phyloP scores from a whole-genome alignment of 2,888 invertebrate species.

The Calameuta idolon region DNA sequence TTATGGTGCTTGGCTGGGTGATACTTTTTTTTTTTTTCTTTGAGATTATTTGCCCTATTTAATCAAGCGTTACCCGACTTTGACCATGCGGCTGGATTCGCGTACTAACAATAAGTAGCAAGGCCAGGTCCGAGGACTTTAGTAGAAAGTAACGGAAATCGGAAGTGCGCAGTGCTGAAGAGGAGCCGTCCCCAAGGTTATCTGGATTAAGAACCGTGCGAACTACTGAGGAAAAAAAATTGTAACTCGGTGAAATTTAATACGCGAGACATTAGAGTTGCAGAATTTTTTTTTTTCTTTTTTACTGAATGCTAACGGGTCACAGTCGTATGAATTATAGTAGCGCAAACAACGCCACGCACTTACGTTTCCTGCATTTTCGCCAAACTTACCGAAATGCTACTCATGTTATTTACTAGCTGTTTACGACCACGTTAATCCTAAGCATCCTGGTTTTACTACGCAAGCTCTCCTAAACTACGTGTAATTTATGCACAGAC shows the following conservation, averaged over 20 bases:
- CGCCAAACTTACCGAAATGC: not conserved
- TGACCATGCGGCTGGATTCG: not conserved
- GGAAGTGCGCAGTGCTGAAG: not conserved
- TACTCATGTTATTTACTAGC: not conserved
- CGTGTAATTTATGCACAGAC: slow-evolving; percentile 30
- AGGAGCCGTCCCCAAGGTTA: not conserved
- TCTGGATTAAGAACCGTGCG: not conserved
- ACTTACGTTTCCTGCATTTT: not conserved
- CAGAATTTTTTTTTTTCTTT: not conserved
- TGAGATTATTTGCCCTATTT: not conserved
- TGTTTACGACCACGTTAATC: not conserved
- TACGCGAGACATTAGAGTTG: not conserved
- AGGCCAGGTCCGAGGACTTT: not conserved
- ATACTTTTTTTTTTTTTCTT: not conserved
- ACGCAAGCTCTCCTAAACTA: slow-evolving; percentile 4
- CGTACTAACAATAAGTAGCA: not conserved
- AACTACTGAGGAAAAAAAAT: not conserved
- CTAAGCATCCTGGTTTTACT: not conserved
- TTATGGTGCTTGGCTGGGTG: not conserved
- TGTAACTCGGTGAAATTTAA: not conserved
- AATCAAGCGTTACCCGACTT: not conserved
- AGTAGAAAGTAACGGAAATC: not conserved
- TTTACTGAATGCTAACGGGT: not conserved
- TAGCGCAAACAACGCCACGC: not conserved
- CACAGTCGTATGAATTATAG: not conserved